Evolutionary conservation across 2,797 vertebrate genomes (phyloP).

Genomic region (Silurus aristotelis): DNA sequence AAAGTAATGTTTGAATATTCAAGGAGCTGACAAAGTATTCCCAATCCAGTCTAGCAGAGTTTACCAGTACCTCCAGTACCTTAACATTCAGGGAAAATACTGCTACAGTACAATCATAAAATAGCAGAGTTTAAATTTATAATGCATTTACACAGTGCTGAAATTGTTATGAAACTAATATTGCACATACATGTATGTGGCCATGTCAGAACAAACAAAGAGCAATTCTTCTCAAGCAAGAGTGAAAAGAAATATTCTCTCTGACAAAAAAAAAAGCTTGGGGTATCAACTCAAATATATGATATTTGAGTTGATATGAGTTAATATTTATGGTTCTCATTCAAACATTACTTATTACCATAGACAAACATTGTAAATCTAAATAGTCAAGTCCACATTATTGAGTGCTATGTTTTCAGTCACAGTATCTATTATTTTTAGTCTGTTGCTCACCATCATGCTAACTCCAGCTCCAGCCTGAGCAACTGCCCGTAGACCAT

Average conservation of each 20-base stretch:
- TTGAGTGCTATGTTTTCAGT: neutral
- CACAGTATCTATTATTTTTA: constrained; percentile 5
- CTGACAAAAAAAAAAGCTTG: neutral
- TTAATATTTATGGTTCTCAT: neutral
- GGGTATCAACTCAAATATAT: too few relatives aligned
- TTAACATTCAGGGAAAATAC: neutral
- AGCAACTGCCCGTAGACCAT: constrained; percentile 88
- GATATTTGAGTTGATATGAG: too few relatives aligned
- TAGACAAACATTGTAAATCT: neutral
- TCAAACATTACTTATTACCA: too few relatives aligned
- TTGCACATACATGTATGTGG: neutral
- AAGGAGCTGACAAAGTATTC: neutral
- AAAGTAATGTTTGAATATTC: neutral
- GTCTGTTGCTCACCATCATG: constrained; percentile 88
- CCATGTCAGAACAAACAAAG: neutral
- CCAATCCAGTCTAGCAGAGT: neutral
- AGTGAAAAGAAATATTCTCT: neutral
- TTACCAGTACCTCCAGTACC: neutral
- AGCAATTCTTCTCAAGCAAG: neutral
- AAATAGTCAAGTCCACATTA: neutral
- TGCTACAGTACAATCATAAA: neutral
- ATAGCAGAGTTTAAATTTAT: neutral
- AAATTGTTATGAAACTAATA: too few relatives aligned
- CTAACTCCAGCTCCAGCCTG: constrained; percentile 88
- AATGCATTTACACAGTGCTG: neutral